These are phyloP conservation scores for Drosophila quadrilineata DNA, from an alignment of 1,140 invertebrate genomes.

Conservation along the genomic window DNA sequence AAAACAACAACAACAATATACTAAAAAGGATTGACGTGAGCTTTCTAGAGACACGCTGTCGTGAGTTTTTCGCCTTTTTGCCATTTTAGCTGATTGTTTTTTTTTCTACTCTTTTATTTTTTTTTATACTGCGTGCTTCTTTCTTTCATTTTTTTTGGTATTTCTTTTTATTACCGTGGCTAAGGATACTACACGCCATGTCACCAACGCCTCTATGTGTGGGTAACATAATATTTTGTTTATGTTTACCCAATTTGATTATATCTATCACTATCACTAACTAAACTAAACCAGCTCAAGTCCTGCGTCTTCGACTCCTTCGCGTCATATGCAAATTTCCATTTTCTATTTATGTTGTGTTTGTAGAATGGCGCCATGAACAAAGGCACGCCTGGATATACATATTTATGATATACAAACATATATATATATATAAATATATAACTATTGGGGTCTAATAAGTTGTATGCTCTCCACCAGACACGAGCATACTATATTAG, in stretches of 20 bases:
- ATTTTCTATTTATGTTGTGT: constrained; percentile 9
- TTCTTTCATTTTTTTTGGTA: too few species aligned
- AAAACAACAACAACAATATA: constrained; percentile 6
- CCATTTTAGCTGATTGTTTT: constrained; percentile 73
- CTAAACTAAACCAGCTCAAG: constrained; percentile 11
- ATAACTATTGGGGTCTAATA: too few species aligned
- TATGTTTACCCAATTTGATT: constrained; percentile 72
- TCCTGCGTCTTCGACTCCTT: constrained; percentile 1
- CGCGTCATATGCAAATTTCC: constrained; percentile 22
- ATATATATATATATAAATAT: too few species aligned
- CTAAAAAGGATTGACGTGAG: constrained; percentile 70
- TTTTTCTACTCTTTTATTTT: constrained; percentile 21
- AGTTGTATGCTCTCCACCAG: too few species aligned
- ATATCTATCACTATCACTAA: constrained; percentile 64
- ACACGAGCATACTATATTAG: too few species aligned
- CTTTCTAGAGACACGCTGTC: constrained; percentile 70
- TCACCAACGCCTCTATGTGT: constrained; percentile 37
- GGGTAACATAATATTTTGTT: constrained; percentile 71
- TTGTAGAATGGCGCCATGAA: background rate
- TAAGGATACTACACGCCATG: constrained; percentile 37
- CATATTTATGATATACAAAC: too few species aligned
- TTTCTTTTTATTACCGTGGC: constrained; percentile 11
- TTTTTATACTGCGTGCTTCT: too few species aligned
- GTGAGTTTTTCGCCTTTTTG: constrained; percentile 60
- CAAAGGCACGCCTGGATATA: background rate